Evolutionary conservation across 2,888 invertebrate genomes (phyloP), one percentile per base, ranked within the genome.

Genomic region (Ophion slaviceki): DNA sequence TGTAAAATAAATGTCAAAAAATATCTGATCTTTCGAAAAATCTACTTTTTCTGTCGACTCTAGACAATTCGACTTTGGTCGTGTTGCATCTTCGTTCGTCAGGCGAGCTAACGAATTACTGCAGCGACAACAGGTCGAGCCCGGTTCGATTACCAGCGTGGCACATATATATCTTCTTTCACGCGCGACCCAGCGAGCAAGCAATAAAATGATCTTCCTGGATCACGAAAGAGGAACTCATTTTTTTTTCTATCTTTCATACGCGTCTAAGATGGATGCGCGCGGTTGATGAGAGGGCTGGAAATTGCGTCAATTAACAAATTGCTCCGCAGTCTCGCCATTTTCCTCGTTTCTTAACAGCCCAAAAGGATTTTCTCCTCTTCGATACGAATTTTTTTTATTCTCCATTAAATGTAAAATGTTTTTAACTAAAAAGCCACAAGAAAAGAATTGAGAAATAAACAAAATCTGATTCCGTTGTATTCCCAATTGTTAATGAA

Each of bases 91-190:
- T 32, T 11, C 47, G 32, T 20, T 11, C 45, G 59, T 20, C 72
- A 66, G 59, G 32, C 24, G 62, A 66, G 66, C 59, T 45, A 74
- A 70, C 66, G 71, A 59, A 67, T 78, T 59, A 77, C 62, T 57
- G 40, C 28, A 59, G 36, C 62, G 77, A 47, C 24, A 72, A 66
- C 45, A 11, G 66, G 77, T 72, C 66, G 77, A 66, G 66, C 28
- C 66, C 20, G 82, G 59, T 67, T 77, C 77, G 71, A 78, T 82
- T 77, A 71, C 57, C 45, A 78, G 20, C 45, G 45, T 59, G 28
- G 66, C 14, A 72, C 66, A 28, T 66, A 66, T 32, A 47, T 82
- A 72, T 77, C 77, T 72, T 61, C n/a, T 82, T 82, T 59, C 82
- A 61, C 57, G 59, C 10, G 20, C n/a, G 20, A n/a, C 10, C 53